Evolutionary conservation across 2,797 vertebrate genomes (phyloP), one percentile per base, ranked within the genome.

Genomic region (Peromyscus nudipes): DNA sequence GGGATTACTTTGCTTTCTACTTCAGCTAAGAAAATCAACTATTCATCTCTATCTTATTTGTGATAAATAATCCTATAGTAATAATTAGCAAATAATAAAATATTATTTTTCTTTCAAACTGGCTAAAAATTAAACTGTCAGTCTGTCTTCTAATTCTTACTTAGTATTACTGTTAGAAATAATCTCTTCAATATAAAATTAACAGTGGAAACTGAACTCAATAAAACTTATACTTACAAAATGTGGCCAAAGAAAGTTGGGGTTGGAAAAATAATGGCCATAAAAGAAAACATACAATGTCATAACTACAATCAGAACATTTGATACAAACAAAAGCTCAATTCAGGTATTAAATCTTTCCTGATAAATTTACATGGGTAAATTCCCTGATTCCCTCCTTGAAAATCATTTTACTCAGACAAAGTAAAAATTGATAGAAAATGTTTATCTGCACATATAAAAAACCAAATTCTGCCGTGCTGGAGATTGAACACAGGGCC

Each of bases 391-490:
- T 16, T 86, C 34, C 73, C 17, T 91, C 65, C 11, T 17, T 81
- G 65, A 97, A 98, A 96, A 96, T 71, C 75, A 96, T 93, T 96
- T 96, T 93, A 96, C 46, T 91, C 83, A 92, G 84, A 93, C 16
- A 82, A 96, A 93, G 91, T 87, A 21, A 96, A 97, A 88, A 91
- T 86, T 13, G 94, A 91, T 95, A 92, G 57, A 89, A 95, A 92
- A 52, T 89, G 4, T 89, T 88, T 96, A 81, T 95, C 77, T 89
- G 40, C 60, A 62, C 52, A 55, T 16, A 55, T 55, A 55, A 55
- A 52, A 52, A 55, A 55, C 0, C 14, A 55, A 55, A 55, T 55
- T 55, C 23, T 62, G 23, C 6, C 4, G 23, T 55, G 52, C 52
- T 55, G 52, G 14, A 55, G 52, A 55, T 55, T 16, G 52, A 55